These are phyloP conservation scores for Chondrilla cf. caribensis DNA, from an alignment of 37 sponge, comb jelly and placozoan genomes.

Conservation along the genomic window DNA sequence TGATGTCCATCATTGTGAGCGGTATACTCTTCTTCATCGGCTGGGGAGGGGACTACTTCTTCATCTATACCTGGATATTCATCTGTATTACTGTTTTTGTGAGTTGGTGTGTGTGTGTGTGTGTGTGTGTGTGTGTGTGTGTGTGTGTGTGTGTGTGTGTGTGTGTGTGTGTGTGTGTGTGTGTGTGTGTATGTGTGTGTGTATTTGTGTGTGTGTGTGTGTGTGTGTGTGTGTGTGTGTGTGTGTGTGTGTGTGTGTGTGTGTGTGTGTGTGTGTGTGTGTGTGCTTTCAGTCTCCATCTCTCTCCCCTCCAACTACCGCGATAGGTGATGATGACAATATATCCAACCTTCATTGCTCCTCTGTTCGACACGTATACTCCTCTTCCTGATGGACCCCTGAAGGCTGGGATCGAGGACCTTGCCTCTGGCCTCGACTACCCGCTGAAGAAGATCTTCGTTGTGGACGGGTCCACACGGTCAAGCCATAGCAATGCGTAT, in stretches of 20 bases:
- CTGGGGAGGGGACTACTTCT: slow-evolving; percentile 94
- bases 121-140: slow-evolving; percentile 25
- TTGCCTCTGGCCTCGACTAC: slow-evolving; percentile 70
- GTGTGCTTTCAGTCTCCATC: not conserved
- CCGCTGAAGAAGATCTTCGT: slow-evolving; percentile 89
- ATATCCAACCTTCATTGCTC: slow-evolving; percentile 95
- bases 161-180: slow-evolving; percentile 12
- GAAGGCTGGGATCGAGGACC: slow-evolving; percentile 63
- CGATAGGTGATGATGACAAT: slow-evolving; percentile 64
- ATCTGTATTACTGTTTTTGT: slow-evolving; percentile 53
- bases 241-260: slow-evolving; percentile 24
- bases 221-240: slow-evolving; percentile 25
- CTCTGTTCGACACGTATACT: slow-evolving; percentile 91
- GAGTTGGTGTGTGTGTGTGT: slow-evolving; percentile 14
- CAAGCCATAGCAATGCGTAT: slow-evolving; percentile 97
- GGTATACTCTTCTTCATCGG: slow-evolving; percentile 71
- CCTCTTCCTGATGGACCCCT: slow-evolving; percentile 86
- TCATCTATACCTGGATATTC: slow-evolving; percentile 91
- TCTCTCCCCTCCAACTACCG: not conserved
- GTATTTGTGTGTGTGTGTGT: not conserved
- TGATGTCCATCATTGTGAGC: slow-evolving; percentile 40
- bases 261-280: not conserved
- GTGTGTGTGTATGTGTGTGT: slow-evolving; percentile 19
- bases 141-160: slow-evolving; percentile 19
- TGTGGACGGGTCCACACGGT: slow-evolving; percentile 89